Conservation (phyloP, 1,140 invertebrate genomes). For the Drosophila trapezifrons region DNA sequence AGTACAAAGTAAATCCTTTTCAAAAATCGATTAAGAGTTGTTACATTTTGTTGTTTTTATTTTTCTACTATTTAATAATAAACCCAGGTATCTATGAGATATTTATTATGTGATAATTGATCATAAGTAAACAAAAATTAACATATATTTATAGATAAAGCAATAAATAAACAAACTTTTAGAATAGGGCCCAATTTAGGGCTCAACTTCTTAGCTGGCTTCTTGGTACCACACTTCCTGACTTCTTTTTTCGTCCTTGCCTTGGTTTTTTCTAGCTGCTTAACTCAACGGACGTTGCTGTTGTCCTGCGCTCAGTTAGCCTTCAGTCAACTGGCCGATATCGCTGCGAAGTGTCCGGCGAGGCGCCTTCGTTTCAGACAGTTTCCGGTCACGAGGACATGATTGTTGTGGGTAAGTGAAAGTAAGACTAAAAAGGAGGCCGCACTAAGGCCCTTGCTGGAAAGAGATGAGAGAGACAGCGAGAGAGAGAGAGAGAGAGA, state of each 20-base stretch:
- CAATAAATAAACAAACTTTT: too few species aligned
- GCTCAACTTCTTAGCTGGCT: background rate
- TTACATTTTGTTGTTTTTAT: too few species aligned
- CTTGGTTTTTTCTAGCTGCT: slow-evolving; percentile 85
- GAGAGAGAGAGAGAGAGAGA: background rate
- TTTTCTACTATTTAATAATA: too few species aligned
- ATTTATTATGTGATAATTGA: too few species aligned
- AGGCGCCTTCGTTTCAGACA: slow-evolving; percentile 90
- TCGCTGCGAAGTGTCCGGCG: slow-evolving; percentile 91
- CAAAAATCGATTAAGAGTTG: too few species aligned
- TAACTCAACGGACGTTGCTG: slow-evolving; percentile 88
- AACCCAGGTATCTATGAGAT: too few species aligned
- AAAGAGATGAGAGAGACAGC: background rate
- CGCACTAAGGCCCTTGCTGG: background rate
- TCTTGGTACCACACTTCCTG: slow-evolving; percentile 17
- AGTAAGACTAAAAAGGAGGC: slow-evolving; percentile 21
- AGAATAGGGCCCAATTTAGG: background rate
- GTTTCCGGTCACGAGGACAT: slow-evolving; percentile 90
- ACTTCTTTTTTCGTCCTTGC: slow-evolving; percentile 16
- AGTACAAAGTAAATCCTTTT: too few species aligned
- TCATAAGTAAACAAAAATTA: too few species aligned
- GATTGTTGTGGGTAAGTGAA: slow-evolving; percentile 89
- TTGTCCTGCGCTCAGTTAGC: slow-evolving; percentile 88
- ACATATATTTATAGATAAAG: too few species aligned
- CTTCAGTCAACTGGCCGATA: slow-evolving; percentile 89